A percentile compares a stretch with the other conserved stretches of the same genome.
These are phyloP conservation scores for Polypedilum pembai DNA, from an alignment of 1,140 invertebrate species.

Conservation along the genomic window DNA sequence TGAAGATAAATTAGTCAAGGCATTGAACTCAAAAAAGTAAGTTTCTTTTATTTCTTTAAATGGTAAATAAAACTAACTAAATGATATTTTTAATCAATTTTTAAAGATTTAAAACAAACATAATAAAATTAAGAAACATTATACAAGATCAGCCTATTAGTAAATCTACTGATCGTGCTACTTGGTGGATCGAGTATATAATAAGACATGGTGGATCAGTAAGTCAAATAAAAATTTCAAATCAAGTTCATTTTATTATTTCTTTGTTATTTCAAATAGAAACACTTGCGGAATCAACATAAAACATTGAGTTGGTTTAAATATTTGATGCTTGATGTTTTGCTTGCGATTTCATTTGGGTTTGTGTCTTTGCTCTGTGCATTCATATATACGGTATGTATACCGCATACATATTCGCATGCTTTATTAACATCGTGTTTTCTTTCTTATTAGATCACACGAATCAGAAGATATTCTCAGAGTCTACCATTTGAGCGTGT, in stretches of 20 bases:
- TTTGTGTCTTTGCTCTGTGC: background rate
- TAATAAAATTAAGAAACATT: conserved; percentile 28
- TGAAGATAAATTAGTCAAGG: background rate
- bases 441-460: background rate
- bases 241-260: too few relatives aligned
- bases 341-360: background rate
- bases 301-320: background rate
- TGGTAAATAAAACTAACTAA: background rate
- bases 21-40: background rate
- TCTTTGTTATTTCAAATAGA: background rate
- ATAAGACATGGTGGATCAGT: conserved; percentile 43
- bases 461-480: background rate
- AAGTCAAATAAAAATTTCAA: conserved; percentile 38
- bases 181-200: conserved; percentile 49
- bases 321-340: background rate
- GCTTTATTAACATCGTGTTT: background rate
- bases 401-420: background rate
- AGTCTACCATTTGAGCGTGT: background rate
- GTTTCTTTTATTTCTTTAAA: background rate
- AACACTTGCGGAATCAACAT: background rate
- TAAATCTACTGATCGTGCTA: conserved; percentile 41
- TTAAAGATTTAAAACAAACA: conserved; percentile 26
- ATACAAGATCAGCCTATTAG: conserved; percentile 39
- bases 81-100: background rate
- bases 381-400: background rate